phyloP scores from a whole-genome alignment of 2,797 vertebrate genomes.

The Dryobates pubescens region DNA sequence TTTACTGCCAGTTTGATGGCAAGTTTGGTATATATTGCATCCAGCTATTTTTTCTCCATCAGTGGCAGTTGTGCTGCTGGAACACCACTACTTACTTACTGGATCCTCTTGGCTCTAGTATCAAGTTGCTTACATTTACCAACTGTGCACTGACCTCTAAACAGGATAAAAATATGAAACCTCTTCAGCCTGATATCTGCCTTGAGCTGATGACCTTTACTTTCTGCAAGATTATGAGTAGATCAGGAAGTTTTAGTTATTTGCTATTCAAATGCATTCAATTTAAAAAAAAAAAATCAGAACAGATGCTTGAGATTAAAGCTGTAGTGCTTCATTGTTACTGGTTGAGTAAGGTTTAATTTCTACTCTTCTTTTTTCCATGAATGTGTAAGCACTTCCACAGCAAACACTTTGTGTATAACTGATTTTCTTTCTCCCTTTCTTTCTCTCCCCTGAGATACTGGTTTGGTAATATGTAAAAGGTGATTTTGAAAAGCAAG shows the following conservation, averaged over 20 bases:
- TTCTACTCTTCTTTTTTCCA: background rate
- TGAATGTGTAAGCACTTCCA: background rate
- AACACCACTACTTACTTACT: background rate
- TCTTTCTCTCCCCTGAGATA: background rate
- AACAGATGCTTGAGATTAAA: background rate
- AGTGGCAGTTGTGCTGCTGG: background rate
- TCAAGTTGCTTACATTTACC: background rate
- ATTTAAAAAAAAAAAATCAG: background rate
- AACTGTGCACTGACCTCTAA: background rate
- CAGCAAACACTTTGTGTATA: background rate
- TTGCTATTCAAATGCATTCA: background rate
- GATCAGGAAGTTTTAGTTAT: background rate
- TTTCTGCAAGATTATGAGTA: background rate
- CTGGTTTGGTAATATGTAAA: background rate
- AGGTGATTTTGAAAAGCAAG: background rate
- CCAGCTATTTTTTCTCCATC: background rate
- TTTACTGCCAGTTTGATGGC: background rate
- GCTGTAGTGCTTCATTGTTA: background rate
- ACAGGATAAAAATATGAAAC: background rate
- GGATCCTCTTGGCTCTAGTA: background rate
- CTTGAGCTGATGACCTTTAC: background rate
- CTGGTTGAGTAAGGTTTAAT: background rate
- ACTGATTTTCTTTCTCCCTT: background rate
- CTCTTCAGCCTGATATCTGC: background rate
- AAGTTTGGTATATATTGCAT: background rate